Percentiles rank a stretch among this genome's conserved stretches.
Conservation (phyloP, 2,888 invertebrate genomes). For the Callimorpha dominula region DNA sequence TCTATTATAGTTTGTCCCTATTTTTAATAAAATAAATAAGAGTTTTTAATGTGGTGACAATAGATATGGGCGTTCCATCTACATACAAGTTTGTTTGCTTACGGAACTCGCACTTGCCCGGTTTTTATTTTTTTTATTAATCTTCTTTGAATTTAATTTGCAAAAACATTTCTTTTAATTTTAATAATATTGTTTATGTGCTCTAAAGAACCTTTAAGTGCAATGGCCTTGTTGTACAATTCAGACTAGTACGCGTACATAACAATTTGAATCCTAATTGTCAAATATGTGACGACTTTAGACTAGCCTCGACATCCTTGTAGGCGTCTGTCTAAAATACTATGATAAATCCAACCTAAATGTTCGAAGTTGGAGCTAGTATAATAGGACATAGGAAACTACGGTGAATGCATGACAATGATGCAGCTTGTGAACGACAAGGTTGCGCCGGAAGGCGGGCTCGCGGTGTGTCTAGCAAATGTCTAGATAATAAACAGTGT, state of each 20-base stretch:
- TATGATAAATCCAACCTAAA: neutral
- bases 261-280: conserved; percentile 16
- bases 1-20: too few species aligned
- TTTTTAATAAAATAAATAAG: too few species aligned
- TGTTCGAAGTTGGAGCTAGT: neutral
- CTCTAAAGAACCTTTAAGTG: neutral
- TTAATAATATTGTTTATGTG: neutral
- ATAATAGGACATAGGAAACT: conserved; percentile 28
- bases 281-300: conserved; percentile 1
- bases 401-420: conserved; percentile 37
- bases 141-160: neutral
- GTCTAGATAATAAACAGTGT: conserved; percentile 32
- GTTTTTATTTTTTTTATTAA: too few species aligned
- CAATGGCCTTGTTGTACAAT: conserved; percentile 22
- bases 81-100: too few species aligned
- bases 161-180: neutral
- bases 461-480: conserved; percentile 28
- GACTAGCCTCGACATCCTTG: conserved; percentile 11
- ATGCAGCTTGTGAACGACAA: conserved; percentile 23
- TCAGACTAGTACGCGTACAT: conserved; percentile 7
- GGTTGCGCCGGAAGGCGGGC: conserved; percentile 25
- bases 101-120: too few species aligned
- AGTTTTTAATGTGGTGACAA: too few species aligned
- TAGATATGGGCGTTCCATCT: too few species aligned
- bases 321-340: neutral